Evolutionary conservation across 2,113 vertebrate genomes (phyloP).

Genomic region (Alligator mississippiensis): DNA sequence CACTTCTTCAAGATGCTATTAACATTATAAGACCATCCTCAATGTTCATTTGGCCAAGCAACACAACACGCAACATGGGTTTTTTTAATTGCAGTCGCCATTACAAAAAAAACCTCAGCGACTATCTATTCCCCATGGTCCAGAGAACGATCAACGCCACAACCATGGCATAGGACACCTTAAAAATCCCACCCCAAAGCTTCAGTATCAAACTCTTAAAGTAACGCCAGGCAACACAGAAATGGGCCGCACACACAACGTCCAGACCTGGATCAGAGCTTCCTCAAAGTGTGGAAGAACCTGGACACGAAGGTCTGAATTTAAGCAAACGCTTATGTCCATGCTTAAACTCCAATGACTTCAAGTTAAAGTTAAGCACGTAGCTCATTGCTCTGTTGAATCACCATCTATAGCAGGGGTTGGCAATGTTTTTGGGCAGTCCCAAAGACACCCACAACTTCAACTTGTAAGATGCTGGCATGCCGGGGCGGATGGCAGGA

Average conservation of each 20-base stretch:
- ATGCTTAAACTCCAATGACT: neutral
- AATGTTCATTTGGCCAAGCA: neutral
- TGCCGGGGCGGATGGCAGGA: neutral
- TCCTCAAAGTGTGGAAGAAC: neutral
- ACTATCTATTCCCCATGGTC: neutral
- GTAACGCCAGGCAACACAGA: neutral
- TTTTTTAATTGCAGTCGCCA: neutral
- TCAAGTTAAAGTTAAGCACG: neutral
- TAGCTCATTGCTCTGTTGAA: neutral
- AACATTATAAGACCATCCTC: neutral
- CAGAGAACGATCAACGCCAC: accelerated
- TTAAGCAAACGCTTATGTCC: neutral
- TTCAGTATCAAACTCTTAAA: neutral
- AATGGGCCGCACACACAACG: neutral
- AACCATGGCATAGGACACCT: neutral
- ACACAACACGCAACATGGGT: neutral
- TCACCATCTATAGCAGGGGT: neutral
- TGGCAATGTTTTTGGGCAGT: no score
- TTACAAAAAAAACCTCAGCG: accelerated
- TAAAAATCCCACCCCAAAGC: neutral
- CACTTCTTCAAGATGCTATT: neutral
- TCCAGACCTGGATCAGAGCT: neutral
- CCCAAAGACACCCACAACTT: neutral
- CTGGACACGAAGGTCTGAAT: neutral
- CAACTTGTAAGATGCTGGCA: no score